These are phyloP conservation scores for Chiloscyllium punctatum DNA, from an alignment of 2,797 vertebrate species.

Conservation along the genomic window DNA sequence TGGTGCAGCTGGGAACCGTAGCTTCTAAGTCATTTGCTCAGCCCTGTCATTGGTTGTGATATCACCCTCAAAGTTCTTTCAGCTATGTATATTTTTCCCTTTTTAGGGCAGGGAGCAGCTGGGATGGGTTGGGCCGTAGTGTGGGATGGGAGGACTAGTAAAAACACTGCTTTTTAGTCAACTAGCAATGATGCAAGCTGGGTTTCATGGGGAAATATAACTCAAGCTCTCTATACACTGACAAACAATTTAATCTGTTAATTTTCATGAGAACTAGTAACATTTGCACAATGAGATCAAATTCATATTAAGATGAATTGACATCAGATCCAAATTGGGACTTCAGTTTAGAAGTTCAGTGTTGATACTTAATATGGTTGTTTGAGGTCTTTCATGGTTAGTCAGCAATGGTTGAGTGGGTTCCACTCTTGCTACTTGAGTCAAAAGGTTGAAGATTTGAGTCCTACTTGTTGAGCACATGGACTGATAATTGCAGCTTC, in stretches of 20 bases:
- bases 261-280: not conserved
- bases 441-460: not conserved
- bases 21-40: not conserved
- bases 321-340: not conserved
- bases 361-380: not conserved
- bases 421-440: not conserved
- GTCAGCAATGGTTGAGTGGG: not conserved
- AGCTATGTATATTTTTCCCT: not conserved
- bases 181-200: not conserved
- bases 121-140: not conserved
- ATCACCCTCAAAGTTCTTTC: not conserved
- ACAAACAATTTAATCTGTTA: not conserved
- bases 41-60: conserved; percentile 14
- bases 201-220: not conserved
- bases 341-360: not conserved
- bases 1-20: not conserved
- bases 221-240: not conserved
- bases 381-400: not conserved
- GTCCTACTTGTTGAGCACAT: not conserved
- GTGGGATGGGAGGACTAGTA: not conserved
- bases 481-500: not conserved
- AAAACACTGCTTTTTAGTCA: not conserved
- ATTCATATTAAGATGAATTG: not conserved
- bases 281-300: not conserved
- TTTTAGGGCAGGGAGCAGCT: conserved; percentile 27